Evolutionary conservation across 2,113 vertebrate genomes (phyloP).

Genomic region (Odocoileus virginianus): DNA sequence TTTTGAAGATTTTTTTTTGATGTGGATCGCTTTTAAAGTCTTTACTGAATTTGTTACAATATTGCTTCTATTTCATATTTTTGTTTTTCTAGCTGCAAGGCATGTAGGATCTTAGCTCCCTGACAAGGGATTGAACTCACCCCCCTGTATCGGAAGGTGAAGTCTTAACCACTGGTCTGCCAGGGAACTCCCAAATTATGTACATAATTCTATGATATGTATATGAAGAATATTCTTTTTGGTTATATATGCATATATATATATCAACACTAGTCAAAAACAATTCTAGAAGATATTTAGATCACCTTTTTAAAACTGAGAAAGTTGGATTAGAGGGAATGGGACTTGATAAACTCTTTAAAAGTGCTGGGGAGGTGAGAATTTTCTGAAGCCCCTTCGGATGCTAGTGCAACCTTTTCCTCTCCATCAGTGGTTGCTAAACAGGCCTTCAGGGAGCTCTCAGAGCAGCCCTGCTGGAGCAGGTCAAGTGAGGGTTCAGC

Average conservation of each 20-base stretch:
- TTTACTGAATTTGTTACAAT: background rate
- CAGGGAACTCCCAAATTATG: background rate
- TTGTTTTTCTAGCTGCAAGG: background rate
- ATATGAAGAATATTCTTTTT: background rate
- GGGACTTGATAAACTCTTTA: background rate
- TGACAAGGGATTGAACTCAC: background rate
- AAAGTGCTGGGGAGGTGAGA: background rate
- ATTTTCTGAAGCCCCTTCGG: background rate
- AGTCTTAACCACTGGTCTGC: background rate
- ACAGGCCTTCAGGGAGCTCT: background rate
- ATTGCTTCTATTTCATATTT: background rate
- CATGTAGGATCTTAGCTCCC: background rate
- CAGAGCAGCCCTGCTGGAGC: background rate
- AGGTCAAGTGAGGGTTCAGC: background rate
- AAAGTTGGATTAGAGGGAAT: background rate
- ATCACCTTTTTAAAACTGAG: background rate
- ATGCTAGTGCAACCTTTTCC: background rate
- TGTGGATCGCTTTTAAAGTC: background rate
- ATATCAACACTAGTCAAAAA: background rate
- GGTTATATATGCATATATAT: background rate
- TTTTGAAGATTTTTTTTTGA: background rate
- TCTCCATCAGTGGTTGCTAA: background rate
- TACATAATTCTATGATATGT: background rate
- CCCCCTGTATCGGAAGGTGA: background rate
- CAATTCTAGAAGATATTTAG: background rate